Base-by-base conservation (phyloP, 2,888 invertebrate genomes). In the Harpalus rufipes region DNA sequence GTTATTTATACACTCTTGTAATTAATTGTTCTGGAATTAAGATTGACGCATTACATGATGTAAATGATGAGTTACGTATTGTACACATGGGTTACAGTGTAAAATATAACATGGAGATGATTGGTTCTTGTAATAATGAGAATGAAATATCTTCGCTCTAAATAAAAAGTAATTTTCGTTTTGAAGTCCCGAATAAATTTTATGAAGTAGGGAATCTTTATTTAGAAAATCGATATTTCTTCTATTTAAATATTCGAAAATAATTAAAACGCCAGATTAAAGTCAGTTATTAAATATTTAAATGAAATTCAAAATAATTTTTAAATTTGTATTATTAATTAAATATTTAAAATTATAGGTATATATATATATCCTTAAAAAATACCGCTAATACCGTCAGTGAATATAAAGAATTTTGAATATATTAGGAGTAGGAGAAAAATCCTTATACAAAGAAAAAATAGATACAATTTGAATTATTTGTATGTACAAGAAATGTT, bases 81-180 rank as follows among this genome's bases (percentile, higher is more conserved):
- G 44, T 12, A 51, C 44, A 51, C 44, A 51, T 51, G 44, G 44
- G 44, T 51, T 51, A 4, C 12, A 51, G 1, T 51, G 44, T 44
- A 44, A 44, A 44, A 44, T 44, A 44, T 44, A 3, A 44, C 44
- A 4, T 0, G 32, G 6, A 32, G 12, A 51, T 12, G 12, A 51
- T 51, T 12, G 12, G 44, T 12, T 51, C 44, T 10, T 51, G 10
- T 10, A 51, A 1, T 51, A 4, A 51, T 12, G 10, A 3, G 10
- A 51, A 51, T 12, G 12, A 44, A 1, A 7, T 10, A 51, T 51
- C 0, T 12, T 56, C 21, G 78, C 58, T 78, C 25, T 68, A 81
- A 68, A 68, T 72, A 72, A 68, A 81, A 81, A 81, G 81, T 81
- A 81, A 81, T 81, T 68, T 81, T 56, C 81, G 81, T 41, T 68